A percentile compares a stretch with the other conserved stretches of the same genome.
Conservation (phyloP, 1,140 invertebrate genomes). For the Aphelenchoides avenae region DNA sequence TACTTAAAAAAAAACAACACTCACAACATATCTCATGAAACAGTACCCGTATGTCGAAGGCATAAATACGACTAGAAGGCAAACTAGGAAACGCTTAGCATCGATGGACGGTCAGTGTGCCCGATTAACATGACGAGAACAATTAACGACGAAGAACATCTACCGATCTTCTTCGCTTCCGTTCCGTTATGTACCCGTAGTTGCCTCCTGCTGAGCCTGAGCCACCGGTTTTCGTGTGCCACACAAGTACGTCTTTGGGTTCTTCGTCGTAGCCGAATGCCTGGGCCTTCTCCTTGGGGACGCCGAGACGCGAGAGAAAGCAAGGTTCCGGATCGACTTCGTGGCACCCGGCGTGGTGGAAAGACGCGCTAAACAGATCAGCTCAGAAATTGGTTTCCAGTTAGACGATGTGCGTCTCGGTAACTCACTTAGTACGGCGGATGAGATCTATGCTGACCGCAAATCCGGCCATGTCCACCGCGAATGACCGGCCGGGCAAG, state of each 20-base stretch:
- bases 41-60: too few species aligned
- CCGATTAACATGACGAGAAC: too few species aligned
- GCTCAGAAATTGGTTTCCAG: conserved; percentile 81
- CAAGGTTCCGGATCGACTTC: conserved; percentile 74
- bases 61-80: too few species aligned
- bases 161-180: too few species aligned
- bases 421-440: neutral
- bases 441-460: conserved; percentile 51
- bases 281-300: conserved; percentile 67
- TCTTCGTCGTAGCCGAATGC: conserved; percentile 26
- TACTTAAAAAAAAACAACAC: too few species aligned
- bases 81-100: too few species aligned
- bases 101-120: too few species aligned
- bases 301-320: conserved; percentile 74
- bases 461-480: conserved; percentile 32
- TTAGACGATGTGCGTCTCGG: conserved; percentile 52
- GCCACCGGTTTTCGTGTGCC: conserved; percentile 79
- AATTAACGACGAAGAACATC: too few species aligned
- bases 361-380: neutral
- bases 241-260: conserved; percentile 73
- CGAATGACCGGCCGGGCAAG: conserved; percentile 20
- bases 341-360: conserved; percentile 1
- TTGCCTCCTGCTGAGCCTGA: neutral
- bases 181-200: too few species aligned
- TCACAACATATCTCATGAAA: too few species aligned